These are phyloP conservation scores for Sipha maydis DNA, from an alignment of 2,888 invertebrate genomes.

Conservation along the genomic window DNA sequence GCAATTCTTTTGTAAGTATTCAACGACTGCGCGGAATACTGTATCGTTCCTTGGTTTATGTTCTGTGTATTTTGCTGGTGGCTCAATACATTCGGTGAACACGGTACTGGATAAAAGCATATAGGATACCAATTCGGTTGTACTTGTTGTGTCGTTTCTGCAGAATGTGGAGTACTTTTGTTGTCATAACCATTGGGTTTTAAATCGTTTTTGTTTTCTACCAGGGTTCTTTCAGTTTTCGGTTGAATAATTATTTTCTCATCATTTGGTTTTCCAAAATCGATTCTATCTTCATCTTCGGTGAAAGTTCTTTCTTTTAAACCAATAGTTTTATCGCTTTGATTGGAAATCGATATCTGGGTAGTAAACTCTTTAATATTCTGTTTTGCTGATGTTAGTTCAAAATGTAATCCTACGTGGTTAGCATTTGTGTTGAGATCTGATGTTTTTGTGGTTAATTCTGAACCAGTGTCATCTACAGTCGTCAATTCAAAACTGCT, in stretches of 20 bases:
- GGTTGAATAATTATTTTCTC: no score
- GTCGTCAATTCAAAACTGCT: not conserved
- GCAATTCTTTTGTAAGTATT: conserved; percentile 14
- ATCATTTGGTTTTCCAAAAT: no score
- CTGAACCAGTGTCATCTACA: not conserved
- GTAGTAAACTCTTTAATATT: not conserved
- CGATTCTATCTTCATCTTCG: not conserved
- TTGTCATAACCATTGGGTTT: not conserved
- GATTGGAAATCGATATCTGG: not conserved
- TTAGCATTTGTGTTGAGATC: not conserved
- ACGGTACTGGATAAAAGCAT: conserved; percentile 39
- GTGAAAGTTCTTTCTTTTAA: not conserved
- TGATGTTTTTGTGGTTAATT: not conserved
- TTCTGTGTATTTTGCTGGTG: not conserved
- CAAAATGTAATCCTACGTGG: not conserved
- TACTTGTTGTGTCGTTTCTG: not conserved
- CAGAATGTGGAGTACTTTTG: not conserved
- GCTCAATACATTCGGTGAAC: not conserved
- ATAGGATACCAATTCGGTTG: conserved; percentile 18
- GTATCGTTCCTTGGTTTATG: not conserved
- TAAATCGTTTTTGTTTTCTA: not conserved
- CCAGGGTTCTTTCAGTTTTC: not conserved
- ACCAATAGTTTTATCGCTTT: not conserved
- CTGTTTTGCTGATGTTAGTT: not conserved
- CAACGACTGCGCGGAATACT: conserved; percentile 48